Conservation (phyloP, 2,797 vertebrate genomes). For the Loriculus beryllinus region DNA sequence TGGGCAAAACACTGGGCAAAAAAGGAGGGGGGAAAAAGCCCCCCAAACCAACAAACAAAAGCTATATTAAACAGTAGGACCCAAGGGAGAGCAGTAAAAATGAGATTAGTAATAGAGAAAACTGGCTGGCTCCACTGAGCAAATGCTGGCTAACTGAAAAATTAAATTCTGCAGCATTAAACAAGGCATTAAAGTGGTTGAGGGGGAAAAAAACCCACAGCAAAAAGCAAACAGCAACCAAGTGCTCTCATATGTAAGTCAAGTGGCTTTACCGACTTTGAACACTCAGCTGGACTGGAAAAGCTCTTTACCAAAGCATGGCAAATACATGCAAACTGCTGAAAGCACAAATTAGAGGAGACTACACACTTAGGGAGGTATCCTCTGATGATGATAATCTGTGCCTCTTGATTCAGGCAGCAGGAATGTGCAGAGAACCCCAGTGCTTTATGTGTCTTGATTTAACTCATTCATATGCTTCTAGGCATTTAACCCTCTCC, state of each 20-base stretch:
- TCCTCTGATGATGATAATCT: background rate
- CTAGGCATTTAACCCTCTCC: background rate
- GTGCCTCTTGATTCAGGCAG: background rate
- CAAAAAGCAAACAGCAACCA: background rate
- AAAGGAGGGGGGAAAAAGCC: background rate
- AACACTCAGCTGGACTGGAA: background rate
- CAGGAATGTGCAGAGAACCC: background rate
- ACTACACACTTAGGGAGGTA: background rate
- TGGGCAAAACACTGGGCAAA: background rate
- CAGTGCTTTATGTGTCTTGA: background rate
- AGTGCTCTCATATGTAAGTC: background rate
- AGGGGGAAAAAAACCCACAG: fast-evolving
- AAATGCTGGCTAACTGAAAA: constrained; percentile 7
- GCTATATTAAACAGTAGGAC: background rate
- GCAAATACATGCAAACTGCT: background rate
- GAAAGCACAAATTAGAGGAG: background rate
- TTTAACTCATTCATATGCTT: background rate
- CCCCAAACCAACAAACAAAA: background rate
- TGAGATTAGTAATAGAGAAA: background rate
- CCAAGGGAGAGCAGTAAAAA: background rate
- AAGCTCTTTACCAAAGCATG: background rate
- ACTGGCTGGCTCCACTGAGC: background rate
- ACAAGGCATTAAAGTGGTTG: background rate
- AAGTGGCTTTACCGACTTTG: constrained; percentile 4
- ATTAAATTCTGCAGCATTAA: constrained; percentile 33